Base-by-base conservation (phyloP, 2,888 invertebrate genomes). In the Heliconius aoede region DNA sequence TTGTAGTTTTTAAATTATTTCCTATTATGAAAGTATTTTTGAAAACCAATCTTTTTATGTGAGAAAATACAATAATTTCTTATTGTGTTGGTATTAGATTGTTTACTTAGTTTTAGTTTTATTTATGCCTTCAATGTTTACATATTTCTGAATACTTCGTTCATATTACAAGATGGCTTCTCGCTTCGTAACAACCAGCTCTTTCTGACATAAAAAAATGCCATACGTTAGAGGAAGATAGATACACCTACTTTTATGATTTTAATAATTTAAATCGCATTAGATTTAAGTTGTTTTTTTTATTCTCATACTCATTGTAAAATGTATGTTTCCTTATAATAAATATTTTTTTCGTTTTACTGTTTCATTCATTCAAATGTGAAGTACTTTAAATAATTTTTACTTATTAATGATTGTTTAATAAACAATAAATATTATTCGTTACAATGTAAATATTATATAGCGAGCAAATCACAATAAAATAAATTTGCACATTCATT, bases 111-210 rank as follows among this genome's bases (percentile, higher is more conserved):
- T 84, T 86, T 86, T 86, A 85, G 83, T 83, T 13, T 81, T 90
- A 89, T 90, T 88, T 91, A 88, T 88, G 32, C 15, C 85, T 85
- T 87, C 83, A 87, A 87, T 88, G 85, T 87, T 88, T 83, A 84
- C 88, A 86, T 91, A 89, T 91, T 55, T 55, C 88, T 89, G 81
- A 86, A 87, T 87, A 87, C 83, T 76, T 79, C 74, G 76, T 78
- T 77, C 73, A 68, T 72, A 76, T 73, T 65, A 65, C 61, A 65
- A 61, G 65, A 32, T 71, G 73, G 73, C 55, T 71, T 60, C 51
- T 30, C 9, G 30, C 30, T 69, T 51, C 13, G 15, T 46, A 4
- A 51, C 51, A 51, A 15, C 46, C 28, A 69, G 26, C 9, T 40
- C 30, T 30, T 69, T 51, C 51, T 30, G 51, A n/a, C 15, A 30